A percentile compares a stretch with the other conserved stretches of the same genome.
phyloP scores from a whole-genome alignment of 2,797 vertebrate species.

The Tarsius wallacei region DNA sequence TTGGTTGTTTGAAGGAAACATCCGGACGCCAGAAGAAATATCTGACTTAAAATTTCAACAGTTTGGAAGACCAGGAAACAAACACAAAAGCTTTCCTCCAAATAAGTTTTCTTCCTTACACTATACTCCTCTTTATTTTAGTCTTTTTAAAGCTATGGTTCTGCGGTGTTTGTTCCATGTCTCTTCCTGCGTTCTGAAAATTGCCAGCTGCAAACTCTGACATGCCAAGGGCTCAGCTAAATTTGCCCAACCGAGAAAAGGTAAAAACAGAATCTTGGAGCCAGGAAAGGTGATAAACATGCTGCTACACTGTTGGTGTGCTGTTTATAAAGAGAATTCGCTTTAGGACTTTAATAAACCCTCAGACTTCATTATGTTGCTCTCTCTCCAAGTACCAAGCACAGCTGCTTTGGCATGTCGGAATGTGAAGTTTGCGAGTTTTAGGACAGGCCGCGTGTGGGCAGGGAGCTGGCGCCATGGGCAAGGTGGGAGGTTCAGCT shows the following conservation, averaged over 20 bases:
- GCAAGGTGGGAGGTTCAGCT: constrained; percentile 2
- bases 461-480: constrained; percentile 73
- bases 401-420: constrained; percentile 77
- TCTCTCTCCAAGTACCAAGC: constrained; percentile 59
- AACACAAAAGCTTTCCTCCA: not conserved
- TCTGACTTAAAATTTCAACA: constrained; percentile 49
- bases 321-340: constrained; percentile 76
- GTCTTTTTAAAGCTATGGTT: not conserved
- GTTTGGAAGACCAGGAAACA: constrained; percentile 54
- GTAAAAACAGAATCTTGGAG: constrained; percentile 73
- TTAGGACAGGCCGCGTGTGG: constrained; percentile 82
- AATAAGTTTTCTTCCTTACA: not conserved
- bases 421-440: constrained; percentile 85
- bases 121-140: not conserved
- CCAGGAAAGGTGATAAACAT: constrained; percentile 73
- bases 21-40: constrained; percentile 51
- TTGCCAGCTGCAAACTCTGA: constrained; percentile 77
- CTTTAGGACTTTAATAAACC: constrained; percentile 78
- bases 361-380: constrained; percentile 70
- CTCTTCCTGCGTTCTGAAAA: constrained; percentile 71
- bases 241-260: constrained; percentile 70
- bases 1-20: constrained; percentile 63
- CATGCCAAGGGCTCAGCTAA: constrained; percentile 64
- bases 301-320: constrained; percentile 47
- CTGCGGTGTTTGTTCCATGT: not conserved